These are phyloP conservation scores for Caenorhabditis briggsae DNA, from an alignment of 1,140 invertebrate species.

Conservation along the genomic window DNA sequence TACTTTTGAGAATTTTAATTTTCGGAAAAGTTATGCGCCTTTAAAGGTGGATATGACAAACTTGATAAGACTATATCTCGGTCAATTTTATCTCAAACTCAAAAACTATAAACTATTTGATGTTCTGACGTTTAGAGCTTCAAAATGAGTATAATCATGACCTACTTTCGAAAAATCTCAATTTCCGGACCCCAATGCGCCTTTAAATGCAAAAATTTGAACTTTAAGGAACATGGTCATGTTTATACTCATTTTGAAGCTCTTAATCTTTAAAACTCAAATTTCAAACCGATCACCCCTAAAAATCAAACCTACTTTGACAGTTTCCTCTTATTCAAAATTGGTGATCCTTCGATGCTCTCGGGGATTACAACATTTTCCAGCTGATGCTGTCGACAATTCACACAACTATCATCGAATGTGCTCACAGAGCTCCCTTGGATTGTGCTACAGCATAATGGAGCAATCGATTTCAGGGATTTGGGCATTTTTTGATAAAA, in stretches of 20 bases:
- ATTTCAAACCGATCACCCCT: too few species aligned
- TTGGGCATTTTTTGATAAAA: constrained; percentile 60
- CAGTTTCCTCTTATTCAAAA: constrained; percentile 51
- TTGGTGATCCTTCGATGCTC: constrained; percentile 18
- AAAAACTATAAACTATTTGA: background rate
- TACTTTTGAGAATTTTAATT: background rate
- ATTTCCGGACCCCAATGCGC: too few species aligned
- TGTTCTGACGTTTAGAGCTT: background rate
- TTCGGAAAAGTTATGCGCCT: background rate
- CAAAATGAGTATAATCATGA: background rate
- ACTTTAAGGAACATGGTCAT: too few species aligned
- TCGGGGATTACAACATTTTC: constrained; percentile 38
- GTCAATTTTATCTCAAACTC: too few species aligned
- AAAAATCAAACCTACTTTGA: constrained; percentile 45
- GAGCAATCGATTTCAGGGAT: constrained; percentile 39
- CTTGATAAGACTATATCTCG: background rate
- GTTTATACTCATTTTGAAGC: too few species aligned
- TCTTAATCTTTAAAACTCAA: too few species aligned
- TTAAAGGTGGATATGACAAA: too few species aligned
- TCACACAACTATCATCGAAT: background rate
- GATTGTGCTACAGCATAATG: constrained; percentile 55
- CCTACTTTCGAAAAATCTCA: too few species aligned
- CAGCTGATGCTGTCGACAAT: constrained; percentile 28
- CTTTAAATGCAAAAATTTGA: too few species aligned
- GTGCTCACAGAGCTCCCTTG: constrained; percentile 47